Percentiles rank a stretch among this genome's conserved stretches.
Conservation (phyloP, 2,888 invertebrate species). For the Diplolepis rosae region DNA sequence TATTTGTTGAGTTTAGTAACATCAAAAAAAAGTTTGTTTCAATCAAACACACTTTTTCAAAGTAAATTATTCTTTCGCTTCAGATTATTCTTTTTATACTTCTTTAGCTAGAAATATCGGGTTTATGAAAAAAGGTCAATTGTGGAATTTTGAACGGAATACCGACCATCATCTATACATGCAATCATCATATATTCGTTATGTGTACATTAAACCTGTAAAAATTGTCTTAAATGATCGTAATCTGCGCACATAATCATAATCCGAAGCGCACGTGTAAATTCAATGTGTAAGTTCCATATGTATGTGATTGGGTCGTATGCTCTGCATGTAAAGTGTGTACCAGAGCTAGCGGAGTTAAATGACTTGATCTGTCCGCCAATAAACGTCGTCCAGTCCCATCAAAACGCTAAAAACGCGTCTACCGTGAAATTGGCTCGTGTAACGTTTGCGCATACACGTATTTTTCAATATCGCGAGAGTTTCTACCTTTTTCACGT, state of each 20-base stretch:
- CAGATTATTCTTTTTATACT: too few species aligned
- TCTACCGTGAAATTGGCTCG: conserved; percentile 31
- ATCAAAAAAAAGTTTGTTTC: too few species aligned
- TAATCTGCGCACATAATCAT: not conserved
- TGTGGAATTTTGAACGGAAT: too few species aligned
- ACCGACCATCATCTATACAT: too few species aligned
- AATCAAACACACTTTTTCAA: too few species aligned
- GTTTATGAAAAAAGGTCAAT: too few species aligned
- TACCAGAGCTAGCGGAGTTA: conserved; percentile 56
- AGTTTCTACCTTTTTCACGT: conserved; percentile 8
- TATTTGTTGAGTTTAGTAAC: too few species aligned
- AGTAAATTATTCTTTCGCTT: too few species aligned
- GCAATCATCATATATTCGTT: too few species aligned
- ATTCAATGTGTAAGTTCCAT: conserved; percentile 17
- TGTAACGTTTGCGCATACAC: conserved; percentile 9
- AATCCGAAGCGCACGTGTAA: conserved; percentile 12
- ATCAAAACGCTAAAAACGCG: conserved; percentile 38
- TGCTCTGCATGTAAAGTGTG: conserved; percentile 45
- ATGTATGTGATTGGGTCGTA: conserved; percentile 4
- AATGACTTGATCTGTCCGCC: conserved; percentile 56
- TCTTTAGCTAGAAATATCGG: too few species aligned
- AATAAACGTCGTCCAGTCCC: conserved; percentile 48
- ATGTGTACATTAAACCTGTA: not conserved
- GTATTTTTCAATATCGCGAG: conserved; percentile 19
- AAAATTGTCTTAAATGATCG: not conserved